A percentile compares a stretch with the other conserved stretches of the same genome.
These are phyloP conservation scores for Ptychadena robeensis DNA, from an alignment of 2,797 vertebrate species.

Conservation along the genomic window DNA sequence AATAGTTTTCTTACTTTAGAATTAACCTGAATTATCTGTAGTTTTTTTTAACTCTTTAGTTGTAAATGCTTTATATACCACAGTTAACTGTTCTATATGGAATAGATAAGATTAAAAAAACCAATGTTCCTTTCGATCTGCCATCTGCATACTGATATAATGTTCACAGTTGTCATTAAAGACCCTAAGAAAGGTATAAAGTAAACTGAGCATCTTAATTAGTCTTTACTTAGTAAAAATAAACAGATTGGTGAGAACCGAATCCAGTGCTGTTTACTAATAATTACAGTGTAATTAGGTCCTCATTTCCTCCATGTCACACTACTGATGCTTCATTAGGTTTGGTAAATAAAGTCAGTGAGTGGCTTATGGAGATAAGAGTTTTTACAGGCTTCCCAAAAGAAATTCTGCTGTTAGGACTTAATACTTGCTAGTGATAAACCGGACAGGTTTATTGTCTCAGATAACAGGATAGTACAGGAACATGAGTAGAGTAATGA, in stretches of 20 bases:
- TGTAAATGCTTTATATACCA: too few relatives aligned
- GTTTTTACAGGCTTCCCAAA: background rate
- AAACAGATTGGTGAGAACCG: conserved; percentile 33
- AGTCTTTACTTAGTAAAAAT: conserved; percentile 45
- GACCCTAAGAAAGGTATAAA: background rate
- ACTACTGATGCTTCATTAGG: conserved; percentile 33
- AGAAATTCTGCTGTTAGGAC: background rate
- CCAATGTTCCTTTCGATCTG: too few relatives aligned
- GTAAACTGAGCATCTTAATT: background rate
- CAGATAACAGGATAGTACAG: too few relatives aligned
- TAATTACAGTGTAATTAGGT: conserved; percentile 64
- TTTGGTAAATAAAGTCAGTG: conserved; percentile 35
- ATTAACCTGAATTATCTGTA: too few relatives aligned
- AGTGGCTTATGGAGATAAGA: conserved; percentile 25
- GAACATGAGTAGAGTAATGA: too few relatives aligned
- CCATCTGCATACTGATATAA: too few relatives aligned
- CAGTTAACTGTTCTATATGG: too few relatives aligned
- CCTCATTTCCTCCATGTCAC: conserved; percentile 41
- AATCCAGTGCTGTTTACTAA: conserved; percentile 63
- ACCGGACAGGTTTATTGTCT: too few relatives aligned
- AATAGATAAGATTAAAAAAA: too few relatives aligned
- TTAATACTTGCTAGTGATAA: too few relatives aligned
- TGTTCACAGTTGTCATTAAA: background rate
- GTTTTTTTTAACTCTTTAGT: too few relatives aligned
- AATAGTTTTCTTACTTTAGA: too few relatives aligned